Evolutionary conservation across 2,888 invertebrate species (phyloP).

Genomic region (Andrena minutula): DNA sequence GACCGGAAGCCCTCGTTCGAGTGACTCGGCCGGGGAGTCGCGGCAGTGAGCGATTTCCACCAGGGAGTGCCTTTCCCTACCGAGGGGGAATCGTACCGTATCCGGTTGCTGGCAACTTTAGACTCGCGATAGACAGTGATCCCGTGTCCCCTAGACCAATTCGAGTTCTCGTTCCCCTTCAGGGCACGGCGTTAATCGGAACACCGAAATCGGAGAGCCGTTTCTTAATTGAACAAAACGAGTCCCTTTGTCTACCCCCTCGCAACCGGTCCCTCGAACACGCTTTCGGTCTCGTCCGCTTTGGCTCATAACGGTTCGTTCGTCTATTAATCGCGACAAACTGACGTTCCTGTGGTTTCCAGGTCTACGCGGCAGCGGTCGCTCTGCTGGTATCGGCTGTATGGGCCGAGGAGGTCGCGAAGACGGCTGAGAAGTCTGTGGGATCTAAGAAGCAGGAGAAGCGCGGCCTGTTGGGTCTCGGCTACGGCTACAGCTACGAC

Average conservation of each 20-base stretch:
- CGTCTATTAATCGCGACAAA: background rate
- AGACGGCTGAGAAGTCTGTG: conserved; percentile 85
- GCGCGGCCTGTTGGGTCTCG: conserved; percentile 92
- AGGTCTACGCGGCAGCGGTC: conserved; percentile 91
- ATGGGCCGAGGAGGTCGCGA: conserved; percentile 88
- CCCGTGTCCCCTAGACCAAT: background rate
- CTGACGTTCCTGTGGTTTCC: conserved; percentile 73
- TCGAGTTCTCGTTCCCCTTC: background rate
- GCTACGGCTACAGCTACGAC: conserved; percentile 93
- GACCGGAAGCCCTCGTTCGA: conserved; percentile 4
- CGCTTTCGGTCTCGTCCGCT: conserved; percentile 40
- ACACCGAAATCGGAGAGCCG: background rate
- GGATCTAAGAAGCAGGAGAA: conserved; percentile 91
- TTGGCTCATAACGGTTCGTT: background rate
- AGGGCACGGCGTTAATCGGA: background rate
- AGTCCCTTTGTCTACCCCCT: conserved; percentile 1
- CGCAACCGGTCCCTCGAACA: conserved; percentile 21
- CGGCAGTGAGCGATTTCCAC: conserved; percentile 23
- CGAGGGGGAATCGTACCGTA: conserved; percentile 4
- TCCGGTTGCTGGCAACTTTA: conserved; percentile 1
- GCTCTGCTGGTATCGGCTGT: conserved; percentile 89
- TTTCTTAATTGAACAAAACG: background rate
- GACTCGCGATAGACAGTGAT: conserved; percentile 11
- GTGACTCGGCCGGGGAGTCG: conserved; percentile 2
- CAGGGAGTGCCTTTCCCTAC: conserved; percentile 8